Conservation (phyloP, 2,888 invertebrate genomes). For the Heteropelma amictum region DNA sequence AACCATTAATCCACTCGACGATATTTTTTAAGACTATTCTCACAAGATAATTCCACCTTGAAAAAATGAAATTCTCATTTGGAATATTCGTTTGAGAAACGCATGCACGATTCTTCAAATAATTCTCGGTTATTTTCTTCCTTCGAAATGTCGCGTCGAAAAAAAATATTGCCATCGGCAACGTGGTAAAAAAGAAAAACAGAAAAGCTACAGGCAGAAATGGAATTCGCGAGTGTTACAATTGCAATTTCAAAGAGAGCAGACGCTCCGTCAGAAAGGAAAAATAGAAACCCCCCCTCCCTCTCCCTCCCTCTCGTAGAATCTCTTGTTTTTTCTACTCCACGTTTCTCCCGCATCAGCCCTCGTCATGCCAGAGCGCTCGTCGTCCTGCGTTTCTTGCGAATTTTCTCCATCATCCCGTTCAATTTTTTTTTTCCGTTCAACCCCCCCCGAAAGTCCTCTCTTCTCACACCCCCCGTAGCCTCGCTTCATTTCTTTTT, state of each 20-base stretch:
- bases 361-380: conserved; percentile 8
- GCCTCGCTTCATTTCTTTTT: conserved; percentile 46
- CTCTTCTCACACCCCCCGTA: conserved; percentile 3
- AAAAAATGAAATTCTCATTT: no score
- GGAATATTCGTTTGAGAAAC: no score
- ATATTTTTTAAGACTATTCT: no score
- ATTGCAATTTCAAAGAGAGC: conserved; percentile 56
- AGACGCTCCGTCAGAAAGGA: conserved; percentile 24
- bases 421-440: conserved; percentile 18
- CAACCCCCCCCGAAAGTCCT: conserved; percentile 1
- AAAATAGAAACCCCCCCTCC: conserved; percentile 7
- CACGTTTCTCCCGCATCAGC: neutral
- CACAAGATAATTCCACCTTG: no score
- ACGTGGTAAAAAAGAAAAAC: conserved; percentile 13
- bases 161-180: conserved; percentile 21
- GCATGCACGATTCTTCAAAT: no score
- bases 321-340: conserved; percentile 40
- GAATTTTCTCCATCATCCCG: conserved; percentile 31
- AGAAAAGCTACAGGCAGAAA: conserved; percentile 37
- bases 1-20: no score
- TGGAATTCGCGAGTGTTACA: conserved; percentile 56
- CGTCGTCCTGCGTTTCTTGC: conserved; percentile 49
- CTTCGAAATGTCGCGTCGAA: neutral
- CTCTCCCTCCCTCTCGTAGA: conserved; percentile 14
- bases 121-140: no score